Conservation (phyloP, 1,140 invertebrate species). For the Cyclargus thomasi region DNA sequence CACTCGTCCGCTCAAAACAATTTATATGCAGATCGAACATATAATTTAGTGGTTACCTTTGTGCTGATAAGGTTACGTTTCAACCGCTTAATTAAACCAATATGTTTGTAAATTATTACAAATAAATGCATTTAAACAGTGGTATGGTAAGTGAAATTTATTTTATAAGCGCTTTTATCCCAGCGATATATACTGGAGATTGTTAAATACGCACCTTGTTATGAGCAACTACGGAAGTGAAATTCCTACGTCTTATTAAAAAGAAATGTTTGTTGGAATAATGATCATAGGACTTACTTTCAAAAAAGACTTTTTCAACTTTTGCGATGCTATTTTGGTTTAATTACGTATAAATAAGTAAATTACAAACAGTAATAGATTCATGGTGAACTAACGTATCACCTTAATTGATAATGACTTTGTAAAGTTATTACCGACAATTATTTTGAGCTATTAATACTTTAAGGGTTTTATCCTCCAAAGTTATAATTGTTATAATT, state of each 20-base stretch:
- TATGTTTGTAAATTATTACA: too few relatives aligned
- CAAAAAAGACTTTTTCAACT: too few relatives aligned
- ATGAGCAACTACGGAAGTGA: too few relatives aligned
- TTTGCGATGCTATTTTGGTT: background rate
- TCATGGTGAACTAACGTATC: background rate
- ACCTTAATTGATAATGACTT: background rate
- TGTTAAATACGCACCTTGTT: too few relatives aligned
- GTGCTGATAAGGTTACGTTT: background rate
- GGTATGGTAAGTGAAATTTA: too few relatives aligned
- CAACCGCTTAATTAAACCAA: too few relatives aligned
- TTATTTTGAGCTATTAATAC: background rate
- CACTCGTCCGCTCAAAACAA: background rate
- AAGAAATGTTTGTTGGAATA: too few relatives aligned
- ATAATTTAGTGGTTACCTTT: background rate
- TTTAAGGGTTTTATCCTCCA: background rate
- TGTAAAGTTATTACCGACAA: background rate
- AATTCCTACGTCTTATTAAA: too few relatives aligned
- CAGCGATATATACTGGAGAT: too few relatives aligned
- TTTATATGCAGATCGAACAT: background rate
- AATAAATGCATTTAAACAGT: too few relatives aligned
- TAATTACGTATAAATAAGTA: background rate
- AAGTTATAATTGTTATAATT: background rate
- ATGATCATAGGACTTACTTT: too few relatives aligned
- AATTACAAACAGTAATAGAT: background rate
- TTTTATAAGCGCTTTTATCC: too few relatives aligned